A percentile compares a stretch with the other conserved stretches of the same genome.
Evolutionary conservation across 1,140 invertebrate genomes (phyloP).

Genomic region (Hyposmocoma kahamanoa): DNA sequence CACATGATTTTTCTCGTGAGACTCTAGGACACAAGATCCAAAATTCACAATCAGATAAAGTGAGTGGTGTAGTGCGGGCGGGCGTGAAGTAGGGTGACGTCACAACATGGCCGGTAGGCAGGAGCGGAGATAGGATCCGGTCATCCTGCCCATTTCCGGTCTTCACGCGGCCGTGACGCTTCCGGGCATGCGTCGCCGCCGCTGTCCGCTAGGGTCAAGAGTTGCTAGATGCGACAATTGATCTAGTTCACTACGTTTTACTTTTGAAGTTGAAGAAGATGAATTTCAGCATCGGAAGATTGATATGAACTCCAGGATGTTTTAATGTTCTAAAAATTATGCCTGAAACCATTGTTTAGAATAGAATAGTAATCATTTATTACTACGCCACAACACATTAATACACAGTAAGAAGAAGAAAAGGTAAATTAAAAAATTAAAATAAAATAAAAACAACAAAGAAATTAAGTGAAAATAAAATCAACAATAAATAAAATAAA

Average conservation of each 20-base stretch:
- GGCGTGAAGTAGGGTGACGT: conserved; percentile 52
- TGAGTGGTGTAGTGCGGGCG: conserved; percentile 17
- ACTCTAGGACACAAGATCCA: too few relatives aligned
- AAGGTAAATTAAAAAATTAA: too few relatives aligned
- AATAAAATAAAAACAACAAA: too few relatives aligned
- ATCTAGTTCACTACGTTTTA: conserved; percentile 13
- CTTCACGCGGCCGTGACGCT: conserved; percentile 72
- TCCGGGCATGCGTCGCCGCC: conserved; percentile 65
- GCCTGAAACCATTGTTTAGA: too few relatives aligned
- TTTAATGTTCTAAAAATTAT: too few relatives aligned
- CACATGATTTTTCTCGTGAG: too few relatives aligned
- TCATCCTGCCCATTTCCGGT: conserved; percentile 73
- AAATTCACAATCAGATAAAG: conserved; percentile 50
- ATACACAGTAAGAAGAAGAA: too few relatives aligned
- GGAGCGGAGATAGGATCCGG: conserved; percentile 71
- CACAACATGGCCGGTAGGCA: conserved; percentile 66
- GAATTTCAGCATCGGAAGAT: not conserved
- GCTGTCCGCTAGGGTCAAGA: not conserved
- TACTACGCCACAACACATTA: too few relatives aligned
- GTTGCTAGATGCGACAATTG: conserved; percentile 9
- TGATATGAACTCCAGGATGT: too few relatives aligned
- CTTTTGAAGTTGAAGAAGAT: conserved; percentile 19
- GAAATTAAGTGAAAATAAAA: too few relatives aligned
- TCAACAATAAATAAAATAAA: too few relatives aligned
- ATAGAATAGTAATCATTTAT: too few relatives aligned